Evolutionary conservation across 1,140 invertebrate genomes (phyloP).

Genomic region (Lucilia cuprina): DNA sequence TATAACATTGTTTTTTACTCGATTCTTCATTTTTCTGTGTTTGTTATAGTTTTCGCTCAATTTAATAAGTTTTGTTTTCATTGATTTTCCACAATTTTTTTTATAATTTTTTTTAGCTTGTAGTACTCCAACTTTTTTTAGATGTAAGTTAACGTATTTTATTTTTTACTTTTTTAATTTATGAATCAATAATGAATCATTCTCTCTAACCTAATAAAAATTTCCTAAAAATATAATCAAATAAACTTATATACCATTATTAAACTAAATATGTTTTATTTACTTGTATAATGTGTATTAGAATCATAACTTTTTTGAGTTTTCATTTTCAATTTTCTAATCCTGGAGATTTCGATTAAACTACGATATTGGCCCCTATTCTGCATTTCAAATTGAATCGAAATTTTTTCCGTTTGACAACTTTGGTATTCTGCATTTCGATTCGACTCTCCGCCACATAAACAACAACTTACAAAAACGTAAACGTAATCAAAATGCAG

Average conservation of each 20-base stretch:
- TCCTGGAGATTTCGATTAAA: no score
- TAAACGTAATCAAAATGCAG: no score
- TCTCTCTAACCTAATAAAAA: neutral
- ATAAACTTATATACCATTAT: slow-evolving; percentile 2
- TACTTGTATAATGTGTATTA: no score
- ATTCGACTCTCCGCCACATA: no score
- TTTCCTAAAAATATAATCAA: slow-evolving; percentile 21
- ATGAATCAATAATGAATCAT: neutral
- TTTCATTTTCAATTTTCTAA: no score
- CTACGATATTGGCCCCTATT: no score
- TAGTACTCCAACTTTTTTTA: neutral
- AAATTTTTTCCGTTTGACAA: no score
- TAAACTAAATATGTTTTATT: neutral
- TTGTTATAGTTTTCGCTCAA: neutral
- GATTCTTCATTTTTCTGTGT: neutral
- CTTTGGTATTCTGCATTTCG: no score
- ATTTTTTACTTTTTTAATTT: neutral
- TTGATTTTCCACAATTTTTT: neutral
- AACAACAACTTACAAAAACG: no score
- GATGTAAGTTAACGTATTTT: neutral
- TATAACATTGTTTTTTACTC: no score
- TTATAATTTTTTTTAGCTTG: neutral
- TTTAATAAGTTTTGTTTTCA: neutral
- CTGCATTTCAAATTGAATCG: no score
- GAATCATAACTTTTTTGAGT: no score